Conservation (phyloP, 2,888 invertebrate genomes). For the Tipula helvola region DNA sequence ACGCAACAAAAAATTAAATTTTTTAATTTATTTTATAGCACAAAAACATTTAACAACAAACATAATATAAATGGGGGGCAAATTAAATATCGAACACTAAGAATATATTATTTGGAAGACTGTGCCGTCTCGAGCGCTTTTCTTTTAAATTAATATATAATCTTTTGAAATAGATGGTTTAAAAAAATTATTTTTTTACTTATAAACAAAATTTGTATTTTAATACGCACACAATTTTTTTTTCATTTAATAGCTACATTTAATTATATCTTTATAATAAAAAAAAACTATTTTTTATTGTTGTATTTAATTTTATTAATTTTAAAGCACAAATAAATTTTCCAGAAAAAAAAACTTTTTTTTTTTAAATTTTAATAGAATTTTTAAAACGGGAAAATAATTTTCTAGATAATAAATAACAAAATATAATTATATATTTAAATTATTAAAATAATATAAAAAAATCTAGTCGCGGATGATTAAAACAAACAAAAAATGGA, state of each 20-base stretch:
- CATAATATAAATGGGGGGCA: not conserved
- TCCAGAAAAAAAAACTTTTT: not conserved
- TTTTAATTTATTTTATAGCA: not conserved
- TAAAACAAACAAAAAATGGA: not conserved
- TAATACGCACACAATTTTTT: not conserved
- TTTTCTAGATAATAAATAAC: not conserved
- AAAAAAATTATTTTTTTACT: not conserved
- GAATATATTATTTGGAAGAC: not conserved
- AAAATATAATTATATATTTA: not conserved
- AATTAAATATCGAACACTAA: not conserved
- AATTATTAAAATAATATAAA: conserved; percentile 5
- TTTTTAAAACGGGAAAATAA: conserved; percentile 6
- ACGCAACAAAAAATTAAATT: not conserved
- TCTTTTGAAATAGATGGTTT: not conserved
- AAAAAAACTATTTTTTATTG: not conserved
- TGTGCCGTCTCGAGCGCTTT: not conserved
- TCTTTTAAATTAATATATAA: not conserved
- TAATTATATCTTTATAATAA: not conserved
- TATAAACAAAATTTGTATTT: not conserved
- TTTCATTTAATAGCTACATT: not conserved
- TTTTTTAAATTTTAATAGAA: not conserved
- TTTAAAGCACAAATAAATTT: not conserved
- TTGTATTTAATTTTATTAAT: not conserved
- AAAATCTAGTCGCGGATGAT: not conserved
- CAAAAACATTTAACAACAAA: not conserved